Evolutionary conservation across 2,797 vertebrate genomes (phyloP), one percentile per base, ranked within the genome.

Genomic region (Acridotheres tristis): DNA sequence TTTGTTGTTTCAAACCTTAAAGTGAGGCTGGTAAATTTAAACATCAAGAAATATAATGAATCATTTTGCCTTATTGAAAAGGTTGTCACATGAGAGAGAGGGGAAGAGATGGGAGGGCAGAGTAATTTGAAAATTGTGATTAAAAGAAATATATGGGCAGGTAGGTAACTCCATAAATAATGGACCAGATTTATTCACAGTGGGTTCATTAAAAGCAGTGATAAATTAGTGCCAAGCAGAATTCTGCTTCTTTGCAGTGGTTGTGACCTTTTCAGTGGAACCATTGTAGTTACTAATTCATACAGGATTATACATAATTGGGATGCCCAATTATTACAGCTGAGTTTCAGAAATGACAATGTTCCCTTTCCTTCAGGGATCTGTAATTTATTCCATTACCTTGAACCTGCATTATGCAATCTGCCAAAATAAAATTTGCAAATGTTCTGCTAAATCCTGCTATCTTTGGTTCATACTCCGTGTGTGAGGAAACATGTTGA

Each of bases 251-350:
- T 90, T 93, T 75, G 69, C 68, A 97, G 85, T 80, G 92, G 53
- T 79, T 94, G 89, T 94, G 96, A 97, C 81, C 74, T 93, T 57
- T 81, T 88, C 72, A 36, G 75, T 71, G 96, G 83, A 97, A 92
- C 92, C 75, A 69, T 62, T 89, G 89, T 92, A 94, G 90, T 92
- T 83, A 93, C 93, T 96, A 96, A 95, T 96, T 95, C 66, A 86
- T 71, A 72, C 77, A 96, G 83, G 90, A 96, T 97, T 96, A 95
- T 42, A 85, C 85, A 92, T 96, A 97, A 97, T 92, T 95, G 93
- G 93, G 89, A 84, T 93, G 84, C 89, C 88, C 95, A 97, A 83
- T 93, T 89, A 91, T 79, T 95, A 87, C 84, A 94, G 93, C 82
- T 88, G 85, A 80, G 63, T 93, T 95, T 90, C 83, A 84, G 81